phyloP scores from a whole-genome alignment of 1,140 invertebrate genomes.

The Ceratosolen solmsi region DNA sequence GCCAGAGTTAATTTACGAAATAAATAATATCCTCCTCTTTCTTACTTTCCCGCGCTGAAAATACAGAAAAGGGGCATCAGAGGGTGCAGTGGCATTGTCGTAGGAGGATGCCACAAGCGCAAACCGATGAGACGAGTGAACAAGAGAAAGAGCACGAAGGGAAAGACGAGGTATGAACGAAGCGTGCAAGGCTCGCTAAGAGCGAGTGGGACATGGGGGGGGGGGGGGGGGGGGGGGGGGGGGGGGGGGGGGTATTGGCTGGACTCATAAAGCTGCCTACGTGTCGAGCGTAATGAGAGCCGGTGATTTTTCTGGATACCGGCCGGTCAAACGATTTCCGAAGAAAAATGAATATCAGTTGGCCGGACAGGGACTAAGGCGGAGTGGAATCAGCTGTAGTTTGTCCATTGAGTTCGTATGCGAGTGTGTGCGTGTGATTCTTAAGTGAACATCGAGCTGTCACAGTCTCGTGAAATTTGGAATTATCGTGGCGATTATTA shows the following conservation, averaged over 20 bases:
- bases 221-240: not conserved
- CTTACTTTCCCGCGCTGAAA: conserved; percentile 22
- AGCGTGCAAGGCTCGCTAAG: not conserved
- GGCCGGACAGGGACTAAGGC: not conserved
- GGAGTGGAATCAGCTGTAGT: not conserved
- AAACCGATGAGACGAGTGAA: not conserved
- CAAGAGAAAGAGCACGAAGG: conserved; percentile 42
- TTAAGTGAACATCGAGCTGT: not conserved
- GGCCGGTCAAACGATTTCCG: conserved; percentile 16
- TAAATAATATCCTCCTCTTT: conserved; percentile 73
- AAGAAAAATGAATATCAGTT: conserved; percentile 67
- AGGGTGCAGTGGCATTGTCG: conserved; percentile 15
- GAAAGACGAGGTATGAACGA: conserved; percentile 55
- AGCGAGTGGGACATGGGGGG: not conserved
- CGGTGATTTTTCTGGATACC: conserved; percentile 70
- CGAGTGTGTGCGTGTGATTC: not conserved
- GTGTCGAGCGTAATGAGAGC: conserved; percentile 74
- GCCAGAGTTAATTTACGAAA: conserved; percentile 73
- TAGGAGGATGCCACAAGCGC: not conserved
- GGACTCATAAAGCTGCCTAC: conserved; percentile 74
- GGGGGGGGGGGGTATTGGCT: conserved; percentile 49
- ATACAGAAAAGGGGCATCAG: conserved; percentile 36
- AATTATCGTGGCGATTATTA: too few relatives aligned
- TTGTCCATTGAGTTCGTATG: not conserved
- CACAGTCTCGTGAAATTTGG: not conserved